These are phyloP conservation scores for Zaprionus africanus DNA, from an alignment of 1,140 invertebrate species.

Conservation along the genomic window DNA sequence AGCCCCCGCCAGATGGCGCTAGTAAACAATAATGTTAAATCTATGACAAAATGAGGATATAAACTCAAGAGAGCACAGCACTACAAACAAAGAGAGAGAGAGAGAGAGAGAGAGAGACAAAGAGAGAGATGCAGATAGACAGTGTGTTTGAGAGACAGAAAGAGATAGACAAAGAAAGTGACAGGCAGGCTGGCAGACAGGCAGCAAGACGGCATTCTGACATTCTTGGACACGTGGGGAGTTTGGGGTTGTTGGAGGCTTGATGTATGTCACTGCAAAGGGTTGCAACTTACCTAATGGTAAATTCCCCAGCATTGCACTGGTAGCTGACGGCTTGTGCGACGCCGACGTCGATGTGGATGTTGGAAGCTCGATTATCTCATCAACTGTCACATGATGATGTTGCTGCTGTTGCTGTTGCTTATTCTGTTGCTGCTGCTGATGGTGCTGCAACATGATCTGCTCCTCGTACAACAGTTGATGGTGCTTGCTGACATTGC, in stretches of 20 bases:
- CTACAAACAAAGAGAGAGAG: constrained; percentile 23
- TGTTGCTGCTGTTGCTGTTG: constrained; percentile 54
- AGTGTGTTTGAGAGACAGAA: constrained; percentile 8
- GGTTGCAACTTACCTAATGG: constrained; percentile 79
- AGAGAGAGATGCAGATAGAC: constrained; percentile 20
- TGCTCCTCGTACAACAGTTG: constrained; percentile 63
- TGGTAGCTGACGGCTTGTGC: constrained; percentile 54
- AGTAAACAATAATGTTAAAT: constrained; percentile 25
- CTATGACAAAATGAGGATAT: constrained; percentile 21
- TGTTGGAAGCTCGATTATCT: constrained; percentile 82
- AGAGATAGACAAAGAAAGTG: constrained; percentile 41
- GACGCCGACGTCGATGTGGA: constrained; percentile 47
- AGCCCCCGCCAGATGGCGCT: constrained; percentile 18
- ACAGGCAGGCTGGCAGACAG: constrained; percentile 43
- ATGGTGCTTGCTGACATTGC: constrained; percentile 67
- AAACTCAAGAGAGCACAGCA: constrained; percentile 66
- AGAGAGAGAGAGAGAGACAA: constrained; percentile 36
- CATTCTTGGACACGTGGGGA: neutral
- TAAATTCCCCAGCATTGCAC: constrained; percentile 82
- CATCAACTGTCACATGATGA: constrained; percentile 80
- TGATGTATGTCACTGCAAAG: constrained; percentile 5
- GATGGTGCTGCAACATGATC: constrained; percentile 55
- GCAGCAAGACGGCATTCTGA: constrained; percentile 21
- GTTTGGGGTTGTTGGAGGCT: neutral
- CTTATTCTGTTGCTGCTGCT: constrained; percentile 51